Evolutionary conservation across 2,113 vertebrate genomes (phyloP).

Genomic region (Eclectus roratus): DNA sequence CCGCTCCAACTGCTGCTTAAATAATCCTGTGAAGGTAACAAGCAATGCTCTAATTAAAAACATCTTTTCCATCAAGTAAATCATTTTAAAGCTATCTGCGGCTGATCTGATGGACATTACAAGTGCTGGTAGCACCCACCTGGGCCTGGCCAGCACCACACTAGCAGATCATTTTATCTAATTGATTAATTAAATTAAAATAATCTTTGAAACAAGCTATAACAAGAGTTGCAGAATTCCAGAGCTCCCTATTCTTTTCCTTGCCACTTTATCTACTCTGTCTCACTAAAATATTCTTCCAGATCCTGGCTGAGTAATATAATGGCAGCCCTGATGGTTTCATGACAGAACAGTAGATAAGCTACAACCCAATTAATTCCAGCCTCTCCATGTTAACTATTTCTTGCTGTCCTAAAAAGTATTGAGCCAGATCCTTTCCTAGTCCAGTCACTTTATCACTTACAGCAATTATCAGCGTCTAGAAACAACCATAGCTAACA

Average conservation of each 20-base stretch:
- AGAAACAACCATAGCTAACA: background rate
- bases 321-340: constrained; percentile 20
- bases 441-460: background rate
- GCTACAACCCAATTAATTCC: constrained; percentile 1
- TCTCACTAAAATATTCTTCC: background rate
- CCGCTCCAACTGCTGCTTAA: background rate
- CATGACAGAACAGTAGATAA: background rate
- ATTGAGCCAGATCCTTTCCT: background rate
- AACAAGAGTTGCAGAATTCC: constrained; percentile 53
- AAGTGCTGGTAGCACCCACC: background rate
- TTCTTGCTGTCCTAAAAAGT: background rate
- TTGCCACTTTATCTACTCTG: constrained; percentile 35
- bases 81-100: background rate
- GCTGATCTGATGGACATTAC: background rate
- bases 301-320: constrained; percentile 18
- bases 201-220: constrained; percentile 65
- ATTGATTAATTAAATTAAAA: constrained; percentile 73
- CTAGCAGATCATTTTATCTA: constrained; percentile 60
- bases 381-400: background rate
- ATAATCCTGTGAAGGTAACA: background rate
- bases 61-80: background rate
- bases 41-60: background rate
- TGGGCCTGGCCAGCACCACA: constrained; percentile 15
- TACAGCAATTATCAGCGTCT: background rate
- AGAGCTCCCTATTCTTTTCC: constrained; percentile 54